Conservation (phyloP, 1,140 invertebrate species). For the Diachasmimorpha longicaudata region DNA sequence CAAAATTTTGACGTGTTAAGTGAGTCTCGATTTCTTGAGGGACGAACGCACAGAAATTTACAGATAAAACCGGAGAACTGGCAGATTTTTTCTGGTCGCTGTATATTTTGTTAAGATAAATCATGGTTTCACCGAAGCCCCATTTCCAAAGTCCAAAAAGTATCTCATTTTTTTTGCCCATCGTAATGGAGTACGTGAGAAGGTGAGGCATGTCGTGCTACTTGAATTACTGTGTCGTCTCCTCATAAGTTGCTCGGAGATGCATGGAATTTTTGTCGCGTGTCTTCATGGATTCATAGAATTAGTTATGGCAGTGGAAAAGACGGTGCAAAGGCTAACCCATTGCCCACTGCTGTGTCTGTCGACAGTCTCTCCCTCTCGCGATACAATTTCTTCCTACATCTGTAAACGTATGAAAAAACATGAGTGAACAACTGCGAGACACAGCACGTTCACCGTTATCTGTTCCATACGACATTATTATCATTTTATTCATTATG, state of each 20-base stretch:
- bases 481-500: slow-evolving; percentile 3
- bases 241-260: slow-evolving; percentile 10
- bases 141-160: too few species aligned
- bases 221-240: neutral
- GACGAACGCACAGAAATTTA: too few species aligned
- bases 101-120: too few species aligned
- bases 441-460: neutral
- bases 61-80: too few species aligned
- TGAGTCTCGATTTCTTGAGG: too few species aligned
- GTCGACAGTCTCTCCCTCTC: neutral
- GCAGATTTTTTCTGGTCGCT: too few species aligned
- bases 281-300: slow-evolving; percentile 28
- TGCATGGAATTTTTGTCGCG: slow-evolving; percentile 31
- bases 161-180: too few species aligned
- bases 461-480: neutral
- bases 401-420: neutral
- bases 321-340: neutral
- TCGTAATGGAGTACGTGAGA: too few species aligned
- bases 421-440: neutral
- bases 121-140: too few species aligned
- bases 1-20: too few species aligned
- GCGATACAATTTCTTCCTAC: neutral
- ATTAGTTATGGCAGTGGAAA: slow-evolving; percentile 21
- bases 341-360: neutral
- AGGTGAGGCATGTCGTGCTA: neutral